phyloP scores from a whole-genome alignment of 2,797 vertebrate genomes.

The Liasis olivaceus region DNA sequence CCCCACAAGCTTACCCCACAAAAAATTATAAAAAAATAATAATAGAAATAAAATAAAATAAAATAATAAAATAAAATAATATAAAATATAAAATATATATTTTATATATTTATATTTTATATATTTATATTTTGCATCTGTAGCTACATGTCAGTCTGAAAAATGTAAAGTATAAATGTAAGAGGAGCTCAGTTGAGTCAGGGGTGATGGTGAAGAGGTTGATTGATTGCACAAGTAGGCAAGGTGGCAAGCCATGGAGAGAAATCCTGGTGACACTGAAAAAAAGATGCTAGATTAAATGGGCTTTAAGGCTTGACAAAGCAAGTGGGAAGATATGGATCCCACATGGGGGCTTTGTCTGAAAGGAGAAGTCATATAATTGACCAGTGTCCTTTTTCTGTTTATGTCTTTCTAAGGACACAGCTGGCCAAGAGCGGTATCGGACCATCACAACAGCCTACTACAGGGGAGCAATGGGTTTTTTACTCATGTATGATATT shows the following conservation, averaged over 20 bases:
- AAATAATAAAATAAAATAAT: too few species aligned
- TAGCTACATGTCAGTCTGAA: neutral
- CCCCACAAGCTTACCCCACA: too few species aligned
- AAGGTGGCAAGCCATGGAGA: neutral
- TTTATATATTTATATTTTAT: too few species aligned
- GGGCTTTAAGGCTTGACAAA: neutral
- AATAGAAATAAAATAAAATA: too few species aligned
- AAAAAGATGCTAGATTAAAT: neutral
- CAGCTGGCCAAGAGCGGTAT: constrained; percentile 91
- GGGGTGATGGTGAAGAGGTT: neutral
- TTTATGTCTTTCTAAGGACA: constrained; percentile 77
- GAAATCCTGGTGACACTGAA: neutral
- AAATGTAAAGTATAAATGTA: neutral
- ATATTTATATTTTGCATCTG: neutral
- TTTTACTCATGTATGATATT: constrained; percentile 91
- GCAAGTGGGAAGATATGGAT: neutral
- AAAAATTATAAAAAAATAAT: too few species aligned
- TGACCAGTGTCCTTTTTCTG: neutral
- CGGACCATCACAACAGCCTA: constrained; percentile 93
- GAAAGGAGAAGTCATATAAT: neutral
- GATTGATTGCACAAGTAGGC: neutral
- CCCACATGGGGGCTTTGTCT: neutral
- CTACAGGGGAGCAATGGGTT: constrained; percentile 93
- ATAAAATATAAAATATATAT: too few species aligned
- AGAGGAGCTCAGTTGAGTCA: neutral